Conservation (phyloP, 2,797 vertebrate species). For the Ibycter americanus region DNA sequence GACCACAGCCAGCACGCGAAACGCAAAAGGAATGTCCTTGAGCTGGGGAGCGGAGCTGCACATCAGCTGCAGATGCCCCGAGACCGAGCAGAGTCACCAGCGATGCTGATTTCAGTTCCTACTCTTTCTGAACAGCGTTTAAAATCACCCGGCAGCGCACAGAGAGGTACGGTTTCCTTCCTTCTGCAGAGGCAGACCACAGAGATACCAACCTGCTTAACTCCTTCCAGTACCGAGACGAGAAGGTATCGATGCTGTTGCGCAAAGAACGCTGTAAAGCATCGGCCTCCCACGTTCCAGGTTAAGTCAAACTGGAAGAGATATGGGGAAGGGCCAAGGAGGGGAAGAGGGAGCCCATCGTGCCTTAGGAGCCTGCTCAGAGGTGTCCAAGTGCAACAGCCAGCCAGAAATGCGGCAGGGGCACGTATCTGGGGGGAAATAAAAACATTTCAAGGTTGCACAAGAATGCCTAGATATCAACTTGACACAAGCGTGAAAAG, state of each 20-base stretch:
- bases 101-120: rapidly evolving
- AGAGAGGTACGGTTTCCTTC: background rate
- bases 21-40: slow-evolving; percentile 28
- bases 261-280: rapidly evolving
- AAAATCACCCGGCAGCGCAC: background rate
- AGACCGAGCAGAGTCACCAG: background rate
- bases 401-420: background rate
- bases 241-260: rapidly evolving
- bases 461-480: rapidly evolving
- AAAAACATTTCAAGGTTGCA: background rate
- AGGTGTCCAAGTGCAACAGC: background rate
- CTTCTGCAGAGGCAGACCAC: background rate
- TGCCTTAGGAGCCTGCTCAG: background rate
- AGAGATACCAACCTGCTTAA: background rate
- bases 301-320: background rate
- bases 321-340: background rate
- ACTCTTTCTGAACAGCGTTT: background rate
- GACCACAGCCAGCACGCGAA: background rate
- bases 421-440: background rate
- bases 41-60: background rate
- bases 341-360: background rate
- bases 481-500: background rate
- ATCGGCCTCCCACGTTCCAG: rapidly evolving
- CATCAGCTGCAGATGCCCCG: background rate
- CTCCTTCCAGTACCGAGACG: background rate